Evolutionary conservation across 2,888 invertebrate genomes (phyloP), one percentile per base, ranked within the genome.

Genomic region (Cryptops parisi): DNA sequence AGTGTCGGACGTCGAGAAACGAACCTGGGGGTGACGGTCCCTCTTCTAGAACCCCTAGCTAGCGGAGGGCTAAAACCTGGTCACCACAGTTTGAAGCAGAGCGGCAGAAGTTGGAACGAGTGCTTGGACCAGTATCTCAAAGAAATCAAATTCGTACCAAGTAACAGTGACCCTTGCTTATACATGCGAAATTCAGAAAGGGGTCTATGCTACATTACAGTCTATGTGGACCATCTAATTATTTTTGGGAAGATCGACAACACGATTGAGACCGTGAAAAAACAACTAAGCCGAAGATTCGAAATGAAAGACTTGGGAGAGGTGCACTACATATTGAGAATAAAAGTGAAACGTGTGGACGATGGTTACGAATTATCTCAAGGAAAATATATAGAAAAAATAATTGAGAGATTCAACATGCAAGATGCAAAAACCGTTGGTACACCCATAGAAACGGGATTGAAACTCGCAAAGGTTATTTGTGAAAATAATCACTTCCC

Each of bases 401-500:
- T 43, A 19, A n/a, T 43, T 2, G 23, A n/a, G 2, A 2, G 17
- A 12, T 43, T 43, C 23, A 19, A 19, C 3, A 2, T 43, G 3
- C 2, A 43, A 9, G 17, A 43, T 4, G 19, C 43, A 4, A 2
- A 23, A 2, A 9, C 15, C 3, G 43, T 6, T 2, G 2, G 2
- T 4, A 43, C 12, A 2, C 43, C 43, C 3, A 3, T 43, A 23
- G 43, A 43, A 15, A 2, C 6, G 21, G 3, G 17, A 2, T 12
- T 17, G 19, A 43, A 15, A 2, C 6, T 43, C 12, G 43, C 21
- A 4, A 23, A 15, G 3, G 22, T 23, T 5, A 19, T 22, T n/a
- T 43, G 23, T 23, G 22, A 21, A 4, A 2, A 15, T 4, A 23
- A 23, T 22, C 43, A 9, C 3, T 12, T n/a, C 3, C 60, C 59